Percentiles rank a stretch among this genome's conserved stretches.
phyloP scores from a whole-genome alignment of 2,113 vertebrate genomes.

The Lepus europaeus region DNA sequence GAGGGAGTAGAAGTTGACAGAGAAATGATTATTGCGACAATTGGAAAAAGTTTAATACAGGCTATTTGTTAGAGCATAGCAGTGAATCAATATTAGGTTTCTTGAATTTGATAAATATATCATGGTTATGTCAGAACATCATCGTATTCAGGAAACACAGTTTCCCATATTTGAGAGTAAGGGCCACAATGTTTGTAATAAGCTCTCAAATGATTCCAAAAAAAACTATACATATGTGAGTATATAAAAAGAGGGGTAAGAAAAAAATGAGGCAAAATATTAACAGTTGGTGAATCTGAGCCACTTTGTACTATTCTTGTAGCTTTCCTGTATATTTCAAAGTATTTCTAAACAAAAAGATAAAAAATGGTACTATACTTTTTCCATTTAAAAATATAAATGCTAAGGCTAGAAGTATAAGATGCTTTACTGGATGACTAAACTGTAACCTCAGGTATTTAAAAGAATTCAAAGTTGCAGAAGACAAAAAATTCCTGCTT shows the following conservation, averaged over 20 bases:
- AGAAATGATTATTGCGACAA: neutral
- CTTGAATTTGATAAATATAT: conserved; percentile 23
- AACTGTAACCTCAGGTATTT: neutral
- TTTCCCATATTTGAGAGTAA: neutral
- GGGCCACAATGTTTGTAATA: neutral
- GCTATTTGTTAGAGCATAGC: neutral
- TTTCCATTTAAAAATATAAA: neutral
- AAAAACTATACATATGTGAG: neutral
- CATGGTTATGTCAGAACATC: neutral
- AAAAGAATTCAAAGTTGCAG: neutral
- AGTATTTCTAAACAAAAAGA: conserved; percentile 58
- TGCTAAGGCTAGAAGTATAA: conserved; percentile 23
- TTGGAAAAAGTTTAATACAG: neutral
- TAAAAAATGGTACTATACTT: conserved; percentile 3
- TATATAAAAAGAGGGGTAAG: neutral
- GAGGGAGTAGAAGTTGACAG: neutral
- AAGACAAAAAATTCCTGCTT: neutral
- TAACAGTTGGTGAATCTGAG: neutral
- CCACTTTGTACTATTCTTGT: neutral
- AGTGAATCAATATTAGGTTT: neutral
- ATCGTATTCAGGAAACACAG: neutral
- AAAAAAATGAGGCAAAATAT: neutral
- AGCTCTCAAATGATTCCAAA: conserved; percentile 1
- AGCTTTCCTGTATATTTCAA: conserved; percentile 43
- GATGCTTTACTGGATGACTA: neutral